Conservation (phyloP, 2,888 invertebrate genomes). For the Muscina levida region DNA sequence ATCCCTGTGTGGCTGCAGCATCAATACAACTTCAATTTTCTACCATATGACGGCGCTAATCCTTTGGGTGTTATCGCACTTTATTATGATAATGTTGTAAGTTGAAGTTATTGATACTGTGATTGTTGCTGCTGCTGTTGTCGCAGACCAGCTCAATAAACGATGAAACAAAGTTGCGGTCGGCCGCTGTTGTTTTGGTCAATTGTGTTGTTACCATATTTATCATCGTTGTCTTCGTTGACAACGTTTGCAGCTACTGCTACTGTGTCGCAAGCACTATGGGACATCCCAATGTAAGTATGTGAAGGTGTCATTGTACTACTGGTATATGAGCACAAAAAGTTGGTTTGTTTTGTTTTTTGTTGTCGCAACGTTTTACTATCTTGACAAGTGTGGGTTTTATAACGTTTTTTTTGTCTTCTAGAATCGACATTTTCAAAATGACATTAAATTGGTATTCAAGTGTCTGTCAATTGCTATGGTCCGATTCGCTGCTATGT, state of each 20-base stretch:
- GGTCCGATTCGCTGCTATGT: constrained; percentile 18
- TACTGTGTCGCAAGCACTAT: constrained; percentile 45
- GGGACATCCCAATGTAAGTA: constrained; percentile 42
- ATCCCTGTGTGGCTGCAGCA: too few relatives aligned
- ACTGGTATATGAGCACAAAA: constrained; percentile 37
- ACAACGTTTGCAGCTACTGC: constrained; percentile 23
- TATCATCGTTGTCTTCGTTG: constrained; percentile 34
- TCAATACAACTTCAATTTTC: constrained; percentile 43
- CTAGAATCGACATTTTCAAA: constrained; percentile 30
- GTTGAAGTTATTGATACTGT: constrained; percentile 14
- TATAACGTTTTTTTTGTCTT: constrained; percentile 47
- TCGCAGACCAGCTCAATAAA: neutral
- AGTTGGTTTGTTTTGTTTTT: constrained; percentile 23
- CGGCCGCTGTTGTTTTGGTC: constrained; percentile 5
- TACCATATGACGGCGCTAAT: constrained; percentile 60
- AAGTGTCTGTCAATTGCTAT: constrained; percentile 60
- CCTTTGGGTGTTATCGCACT: constrained; percentile 64
- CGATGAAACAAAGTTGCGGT: constrained; percentile 31
- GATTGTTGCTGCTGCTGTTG: neutral
- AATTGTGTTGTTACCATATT: constrained; percentile 34
- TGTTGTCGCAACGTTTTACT: neutral
- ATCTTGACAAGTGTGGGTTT: constrained; percentile 65
- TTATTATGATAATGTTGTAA: constrained; percentile 63
- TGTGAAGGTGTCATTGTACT: constrained; percentile 41
- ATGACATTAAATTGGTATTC: constrained; percentile 63